Conservation (phyloP, 2,888 invertebrate species). For the Criorhina ranunculi region DNA sequence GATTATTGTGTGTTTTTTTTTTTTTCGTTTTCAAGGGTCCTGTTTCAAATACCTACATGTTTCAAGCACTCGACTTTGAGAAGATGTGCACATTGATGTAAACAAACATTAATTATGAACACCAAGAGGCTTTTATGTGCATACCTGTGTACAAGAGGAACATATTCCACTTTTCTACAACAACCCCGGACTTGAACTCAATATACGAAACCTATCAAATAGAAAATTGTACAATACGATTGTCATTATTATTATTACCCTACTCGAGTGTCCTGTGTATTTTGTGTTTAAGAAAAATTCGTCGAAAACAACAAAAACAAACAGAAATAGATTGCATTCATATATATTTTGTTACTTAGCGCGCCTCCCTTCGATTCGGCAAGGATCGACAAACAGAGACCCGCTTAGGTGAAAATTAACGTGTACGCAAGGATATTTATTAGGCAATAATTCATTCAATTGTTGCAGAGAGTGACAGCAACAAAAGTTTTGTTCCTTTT, state of each 20-base stretch:
- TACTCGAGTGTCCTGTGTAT: slow-evolving; percentile 19
- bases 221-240: slow-evolving; percentile 64
- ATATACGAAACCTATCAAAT: slow-evolving; percentile 25
- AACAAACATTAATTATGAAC: slow-evolving; percentile 69
- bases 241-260: slow-evolving; percentile 51
- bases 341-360: slow-evolving; percentile 20
- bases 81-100: slow-evolving; percentile 52
- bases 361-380: slow-evolving; percentile 54
- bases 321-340: slow-evolving; percentile 9
- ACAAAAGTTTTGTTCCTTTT: slow-evolving; percentile 25
- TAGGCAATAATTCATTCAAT: slow-evolving; percentile 72
- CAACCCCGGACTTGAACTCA: neutral
- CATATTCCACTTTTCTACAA: neutral
- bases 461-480: slow-evolving; percentile 54
- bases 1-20: slow-evolving; percentile 43
- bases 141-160: neutral
- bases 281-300: slow-evolving; percentile 21
- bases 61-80: slow-evolving; percentile 42
- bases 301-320: slow-evolving; percentile 1
- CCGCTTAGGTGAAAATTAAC: slow-evolving; percentile 26
- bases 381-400: neutral
- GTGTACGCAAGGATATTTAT: slow-evolving; percentile 50
- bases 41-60: slow-evolving; percentile 20
- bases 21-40: slow-evolving; percentile 19
- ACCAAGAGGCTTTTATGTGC: slow-evolving; percentile 26